Evolutionary conservation across 2,888 invertebrate genomes (phyloP).

Genomic region (Digitonthophagus gazella): DNA sequence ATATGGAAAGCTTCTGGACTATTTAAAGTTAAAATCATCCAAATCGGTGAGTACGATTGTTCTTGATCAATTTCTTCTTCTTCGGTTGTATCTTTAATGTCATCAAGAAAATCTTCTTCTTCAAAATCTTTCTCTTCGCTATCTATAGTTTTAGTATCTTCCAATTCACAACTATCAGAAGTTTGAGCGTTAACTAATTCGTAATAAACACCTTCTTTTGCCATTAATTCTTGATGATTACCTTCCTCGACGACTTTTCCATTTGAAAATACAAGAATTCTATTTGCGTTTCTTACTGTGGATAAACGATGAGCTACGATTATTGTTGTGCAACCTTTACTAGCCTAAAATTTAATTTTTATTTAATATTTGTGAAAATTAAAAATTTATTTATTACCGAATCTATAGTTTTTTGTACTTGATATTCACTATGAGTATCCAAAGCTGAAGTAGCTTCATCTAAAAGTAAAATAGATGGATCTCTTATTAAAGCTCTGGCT

Average conservation of each 20-base stretch:
- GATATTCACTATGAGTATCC: conserved; percentile 81
- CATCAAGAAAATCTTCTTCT: background rate
- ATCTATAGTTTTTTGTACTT: conserved; percentile 81
- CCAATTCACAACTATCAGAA: conserved; percentile 25
- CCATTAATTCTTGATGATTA: conserved; percentile 68
- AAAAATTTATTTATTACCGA: conserved; percentile 54
- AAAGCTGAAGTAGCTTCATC: conserved; percentile 91
- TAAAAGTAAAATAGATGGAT: conserved; percentile 74
- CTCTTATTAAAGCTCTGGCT: conserved; percentile 79
- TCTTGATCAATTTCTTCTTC: conserved; percentile 10
- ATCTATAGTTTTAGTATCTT: conserved; percentile 10
- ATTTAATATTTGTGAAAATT: background rate
- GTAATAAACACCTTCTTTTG: conserved; percentile 62
- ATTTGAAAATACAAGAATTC: conserved; percentile 69
- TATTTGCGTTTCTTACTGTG: conserved; percentile 70
- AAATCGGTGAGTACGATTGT: conserved; percentile 27
- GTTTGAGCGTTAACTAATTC: conserved; percentile 68
- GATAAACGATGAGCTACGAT: conserved; percentile 77
- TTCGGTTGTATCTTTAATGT: background rate
- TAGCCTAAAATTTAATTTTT: conserved; percentile 53
- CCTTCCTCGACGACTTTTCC: conserved; percentile 71
- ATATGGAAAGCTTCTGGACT: conserved; percentile 67
- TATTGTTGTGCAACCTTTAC: conserved; percentile 72
- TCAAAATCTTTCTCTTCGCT: conserved; percentile 18
- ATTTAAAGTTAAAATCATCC: conserved; percentile 60